These are phyloP conservation scores for Notothenia rossii DNA, from an alignment of 2,113 vertebrate genomes.

Conservation along the genomic window DNA sequence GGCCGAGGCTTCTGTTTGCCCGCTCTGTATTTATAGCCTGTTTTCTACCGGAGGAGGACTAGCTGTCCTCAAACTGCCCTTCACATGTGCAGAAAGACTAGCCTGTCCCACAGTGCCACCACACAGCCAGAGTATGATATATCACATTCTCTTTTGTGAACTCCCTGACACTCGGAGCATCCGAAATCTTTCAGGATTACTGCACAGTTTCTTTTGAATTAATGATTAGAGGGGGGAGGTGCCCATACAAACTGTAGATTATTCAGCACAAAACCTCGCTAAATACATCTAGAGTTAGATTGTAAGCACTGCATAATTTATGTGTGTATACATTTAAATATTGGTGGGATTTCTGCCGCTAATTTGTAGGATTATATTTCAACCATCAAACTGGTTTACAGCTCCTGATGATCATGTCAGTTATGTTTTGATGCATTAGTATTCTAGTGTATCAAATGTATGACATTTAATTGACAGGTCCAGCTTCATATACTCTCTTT, in stretches of 20 bases:
- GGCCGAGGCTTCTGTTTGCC: conserved; percentile 59
- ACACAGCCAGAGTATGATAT: conserved; percentile 24
- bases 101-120: conserved; percentile 55
- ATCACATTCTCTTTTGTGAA: conserved; percentile 27
- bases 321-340: not conserved
- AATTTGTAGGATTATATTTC: not conserved
- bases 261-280: not conserved
- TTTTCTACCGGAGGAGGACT: conserved; percentile 52
- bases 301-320: not conserved
- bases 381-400: not conserved
- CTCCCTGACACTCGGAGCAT: conserved; percentile 36
- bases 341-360: not conserved
- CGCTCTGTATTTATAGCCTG: conserved; percentile 77
- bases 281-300: not conserved
- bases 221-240: not conserved
- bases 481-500: too few relatives aligned
- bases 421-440: not conserved
- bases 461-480: too few relatives aligned
- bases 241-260: not conserved
- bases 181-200: conserved; percentile 16
- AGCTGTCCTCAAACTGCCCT: conserved; percentile 78
- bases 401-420: too few relatives aligned
- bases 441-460: too few relatives aligned
- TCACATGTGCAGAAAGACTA: conserved; percentile 63
- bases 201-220: not conserved